Evolutionary conservation across 2,888 invertebrate genomes (phyloP), one percentile per base, ranked within the genome.

Genomic region (Sarcophaga rosellei): DNA sequence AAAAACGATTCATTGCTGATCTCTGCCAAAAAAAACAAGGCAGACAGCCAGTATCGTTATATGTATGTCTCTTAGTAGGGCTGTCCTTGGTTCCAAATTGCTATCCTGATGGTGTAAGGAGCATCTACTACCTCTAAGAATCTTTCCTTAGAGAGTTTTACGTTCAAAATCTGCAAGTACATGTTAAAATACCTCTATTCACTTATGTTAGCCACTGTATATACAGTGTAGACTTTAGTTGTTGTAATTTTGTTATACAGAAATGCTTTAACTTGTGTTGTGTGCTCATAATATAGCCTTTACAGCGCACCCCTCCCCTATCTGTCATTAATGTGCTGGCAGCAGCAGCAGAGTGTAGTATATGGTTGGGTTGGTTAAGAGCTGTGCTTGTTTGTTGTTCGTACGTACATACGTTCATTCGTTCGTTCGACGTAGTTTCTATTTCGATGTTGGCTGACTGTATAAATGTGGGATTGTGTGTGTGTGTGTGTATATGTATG

Each of bases 221-320:
- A 15, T 17, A 53, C 4, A 53, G 17, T 53, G 10, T 17, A 53
- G 53, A 53, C 4, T 53, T 15, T 53, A 4, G 8, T 53, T 53
- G 21, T 47, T 74, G 63, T 65, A 65, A 17, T 73, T 77, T 61
- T 77, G 20, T 21, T 66, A 63, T 63, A 25, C 53, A 53, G 69
- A 84, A 84, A 73, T 80, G 81, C 81, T 81, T 83, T 78, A 86
- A 84, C 83, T 79, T 75, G 65, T 76, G 74, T 77, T 76, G 74
- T 77, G 74, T 78, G 66, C 73, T 68, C 75, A 65, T 63, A 81
- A 75, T 84, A 21, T 75, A 57, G 65, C 23, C 81, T 65, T 53
- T 53, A 53, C 12, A 1, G 10, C 10, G 35, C 62, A 21, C 75
- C 77, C 78, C 81, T 81, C 84, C 84, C 82, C 65, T 83, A 78